These are phyloP conservation scores for Camelus bactrianus DNA, from an alignment of 2,113 vertebrate genomes.

Conservation along the genomic window DNA sequence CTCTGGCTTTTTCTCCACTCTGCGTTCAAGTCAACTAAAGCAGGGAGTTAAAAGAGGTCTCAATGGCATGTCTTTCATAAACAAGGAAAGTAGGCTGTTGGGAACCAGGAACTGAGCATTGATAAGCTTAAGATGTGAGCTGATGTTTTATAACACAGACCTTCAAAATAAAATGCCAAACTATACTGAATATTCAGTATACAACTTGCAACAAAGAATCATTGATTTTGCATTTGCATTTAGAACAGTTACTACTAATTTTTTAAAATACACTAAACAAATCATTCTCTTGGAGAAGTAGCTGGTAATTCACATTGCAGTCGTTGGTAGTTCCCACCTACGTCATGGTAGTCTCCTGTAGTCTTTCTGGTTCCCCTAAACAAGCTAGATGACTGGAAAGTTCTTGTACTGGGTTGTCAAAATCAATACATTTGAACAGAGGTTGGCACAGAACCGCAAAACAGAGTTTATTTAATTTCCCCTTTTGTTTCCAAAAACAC, in stretches of 20 bases:
- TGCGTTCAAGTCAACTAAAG: not conserved
- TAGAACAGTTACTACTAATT: not conserved
- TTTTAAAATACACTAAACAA: not conserved
- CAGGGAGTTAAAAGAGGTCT: not conserved
- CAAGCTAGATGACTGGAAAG: not conserved
- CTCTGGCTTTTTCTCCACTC: not conserved
- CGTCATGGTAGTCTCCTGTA: not conserved
- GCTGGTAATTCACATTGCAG: not conserved
- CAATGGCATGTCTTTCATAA: not conserved
- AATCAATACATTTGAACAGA: not conserved
- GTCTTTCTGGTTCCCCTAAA: not conserved
- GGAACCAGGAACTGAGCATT: constrained; percentile 1
- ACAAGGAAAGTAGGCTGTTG: not conserved
- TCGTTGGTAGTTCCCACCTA: not conserved
- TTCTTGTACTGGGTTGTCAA: not conserved
- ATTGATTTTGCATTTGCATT: not conserved
- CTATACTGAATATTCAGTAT: not conserved
- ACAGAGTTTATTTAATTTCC: constrained; percentile 13
- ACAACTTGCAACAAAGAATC: not conserved
- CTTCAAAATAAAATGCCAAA: not conserved
- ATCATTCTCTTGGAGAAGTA: not conserved
- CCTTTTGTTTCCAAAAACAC: not conserved
- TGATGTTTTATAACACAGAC: not conserved
- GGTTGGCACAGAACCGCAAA: not conserved
- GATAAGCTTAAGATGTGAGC: not conserved